phyloP scores from a whole-genome alignment of 2,888 invertebrate species.

The Pristionchus arcanus region DNA sequence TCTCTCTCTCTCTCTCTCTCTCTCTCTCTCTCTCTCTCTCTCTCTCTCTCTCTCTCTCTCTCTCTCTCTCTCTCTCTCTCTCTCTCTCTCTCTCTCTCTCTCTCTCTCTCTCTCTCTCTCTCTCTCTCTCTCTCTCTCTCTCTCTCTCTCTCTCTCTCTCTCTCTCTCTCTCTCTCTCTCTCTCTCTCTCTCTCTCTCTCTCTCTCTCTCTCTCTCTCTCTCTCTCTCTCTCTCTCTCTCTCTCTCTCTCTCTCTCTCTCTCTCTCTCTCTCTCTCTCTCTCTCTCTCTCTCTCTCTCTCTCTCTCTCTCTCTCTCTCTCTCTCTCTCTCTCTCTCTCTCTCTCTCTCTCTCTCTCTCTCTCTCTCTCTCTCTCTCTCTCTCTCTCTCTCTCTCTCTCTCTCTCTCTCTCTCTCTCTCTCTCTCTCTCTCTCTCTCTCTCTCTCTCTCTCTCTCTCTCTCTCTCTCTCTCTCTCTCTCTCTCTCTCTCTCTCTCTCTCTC shows the following conservation, averaged over 20 bases:
- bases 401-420: too few species aligned
- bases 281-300: not conserved
- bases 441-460: not conserved
- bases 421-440: conserved; percentile 13
- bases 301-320: conserved; percentile 23
- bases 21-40: too few species aligned
- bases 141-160: not conserved
- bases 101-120: conserved; percentile 5
- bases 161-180: not conserved
- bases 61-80: not conserved
- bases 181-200: not conserved
- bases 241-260: too few species aligned
- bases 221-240: conserved; percentile 6
- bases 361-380: not conserved
- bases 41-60: not conserved
- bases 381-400: conserved; percentile 32
- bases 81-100: conserved; percentile 18
- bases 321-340: too few species aligned
- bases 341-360: conserved; percentile 30
- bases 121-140: too few species aligned
- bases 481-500: too few species aligned
- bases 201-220: conserved; percentile 13
- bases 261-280: not conserved
- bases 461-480: conserved; percentile 48
- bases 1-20: too few species aligned